A percentile compares a stretch with the other conserved stretches of the same genome.
Evolutionary conservation across 2,888 invertebrate genomes (phyloP).

Genomic region (Luperina nickerlii): DNA sequence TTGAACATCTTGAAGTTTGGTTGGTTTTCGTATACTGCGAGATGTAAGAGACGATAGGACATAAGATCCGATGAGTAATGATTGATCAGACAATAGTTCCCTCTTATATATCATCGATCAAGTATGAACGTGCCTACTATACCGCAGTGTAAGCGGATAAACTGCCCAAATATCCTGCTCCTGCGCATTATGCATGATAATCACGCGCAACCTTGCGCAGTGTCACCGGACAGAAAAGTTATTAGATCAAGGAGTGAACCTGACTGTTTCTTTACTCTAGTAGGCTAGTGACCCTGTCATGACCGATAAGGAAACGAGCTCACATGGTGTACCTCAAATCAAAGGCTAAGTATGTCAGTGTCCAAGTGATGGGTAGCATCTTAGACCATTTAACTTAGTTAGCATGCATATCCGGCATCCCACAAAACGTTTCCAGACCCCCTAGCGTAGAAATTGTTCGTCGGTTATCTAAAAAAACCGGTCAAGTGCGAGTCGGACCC

Average conservation of each 20-base stretch:
- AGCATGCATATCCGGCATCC: no score
- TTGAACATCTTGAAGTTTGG: slow-evolving; percentile 84
- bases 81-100: slow-evolving; percentile 53
- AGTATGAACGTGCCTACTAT: slow-evolving; percentile 59
- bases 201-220: slow-evolving; percentile 83
- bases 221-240: slow-evolving; percentile 72
- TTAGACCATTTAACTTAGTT: neutral
- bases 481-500: no score
- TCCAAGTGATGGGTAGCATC: neutral
- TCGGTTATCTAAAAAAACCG: no score
- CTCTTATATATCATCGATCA: slow-evolving; percentile 74
- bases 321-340: neutral
- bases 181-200: slow-evolving; percentile 73
- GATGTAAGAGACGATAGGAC: slow-evolving; percentile 53
- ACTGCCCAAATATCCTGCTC: slow-evolving; percentile 80
- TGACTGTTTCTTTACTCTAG: neutral
- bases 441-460: no score
- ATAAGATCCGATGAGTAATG: slow-evolving; percentile 68
- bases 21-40: slow-evolving; percentile 35
- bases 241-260: slow-evolving; percentile 74
- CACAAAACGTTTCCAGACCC: no score
- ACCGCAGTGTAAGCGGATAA: slow-evolving; percentile 78
- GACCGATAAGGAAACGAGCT: neutral
- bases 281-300: slow-evolving; percentile 11
- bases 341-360: neutral